Base-by-base conservation (phyloP, 2,113 vertebrate genomes). In the Eulemur macaco region DNA sequence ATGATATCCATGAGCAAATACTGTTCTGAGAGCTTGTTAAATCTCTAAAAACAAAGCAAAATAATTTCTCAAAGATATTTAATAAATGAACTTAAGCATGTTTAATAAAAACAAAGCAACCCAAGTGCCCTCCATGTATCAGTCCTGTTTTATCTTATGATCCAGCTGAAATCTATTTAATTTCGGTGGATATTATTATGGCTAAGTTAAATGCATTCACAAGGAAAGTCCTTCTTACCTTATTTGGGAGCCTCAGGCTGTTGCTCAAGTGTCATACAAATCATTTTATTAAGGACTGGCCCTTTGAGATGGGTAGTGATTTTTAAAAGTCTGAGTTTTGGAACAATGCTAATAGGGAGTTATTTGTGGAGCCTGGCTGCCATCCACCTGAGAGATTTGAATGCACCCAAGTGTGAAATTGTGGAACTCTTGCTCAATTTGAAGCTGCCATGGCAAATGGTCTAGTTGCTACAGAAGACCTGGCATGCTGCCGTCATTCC, bases 401-500 rank as follows among this genome's bases (percentile, higher is more conserved):
- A 66, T 87, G 85, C 17, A 90, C 42, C 82, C 54, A 84, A 90
- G 73, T 95, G 71, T 96, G 76, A 98, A 95, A 95, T 47, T 95
- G 60, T 74, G 63, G 66, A 89, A 63, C 60, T 73, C 71, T 80
- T 96, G 81, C 63, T 92, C 76, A 94, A 13, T 94, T 77, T 97
- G 68, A 84, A 86, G 64, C 60, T 95, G 52, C 54, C 39, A 8
- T 68, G 77, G 45, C 54, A 92, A 91, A 95, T 77, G 77, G 25
- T 89, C 15, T 81, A 60, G 42, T 91, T 86, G 56, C 63, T 92
- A 42, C 81, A 83, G 50, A 82, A 91, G 64, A 68, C 64, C 77
- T 97, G 73, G 63, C 82, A 71, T 45, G 37, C 37, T 92, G 56
- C 87, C 76, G 39, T 93, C 50, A 29, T 74, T 89, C 31, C 63